Evolutionary conservation across 2,888 invertebrate species (phyloP), one percentile per base, ranked within the genome.

Genomic region (Embidobia sp.): DNA sequence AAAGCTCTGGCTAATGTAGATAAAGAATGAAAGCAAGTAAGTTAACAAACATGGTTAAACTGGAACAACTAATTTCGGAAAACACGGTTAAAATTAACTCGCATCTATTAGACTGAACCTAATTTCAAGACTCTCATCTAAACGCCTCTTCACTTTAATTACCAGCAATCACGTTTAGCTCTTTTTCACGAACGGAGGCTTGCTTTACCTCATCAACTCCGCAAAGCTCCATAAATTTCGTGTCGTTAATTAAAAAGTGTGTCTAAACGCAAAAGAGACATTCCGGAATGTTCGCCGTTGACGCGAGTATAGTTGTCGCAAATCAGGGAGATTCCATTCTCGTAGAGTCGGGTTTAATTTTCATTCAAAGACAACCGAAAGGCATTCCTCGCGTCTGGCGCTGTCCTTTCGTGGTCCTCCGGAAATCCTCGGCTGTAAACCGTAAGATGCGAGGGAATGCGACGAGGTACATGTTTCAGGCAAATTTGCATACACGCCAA

Each of bases 331-430:
- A 69, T 75, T 67, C 48, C 67, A 48, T 53, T 55, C 40, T 59
- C 33, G 18, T 42, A 48, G 31, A 55, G 27, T 8, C 42, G 37
- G 57, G 31, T 57, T 59, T 51, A 75, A 67, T 75, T 67, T 59
- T 67, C 61, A 61, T 67, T 53, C 61, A 75, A 55, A 53, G 67
- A 67, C 67, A 48, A 48, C 67, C 66, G 64, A 64, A 63, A 64
- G 44, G 19, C 74, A 61, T 64, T 73, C 73, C 57, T 57, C 29
- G 64, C 13, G 31, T 51, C 57, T 29, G 19, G 29, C 18, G 49
- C 16, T 59, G 66, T 66, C 64, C 73, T 59, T 51, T 66, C 59
- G 72, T 48, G 55, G 63, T 72, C 72, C 72, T 59, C 63, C 59
- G 73, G 57, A 73, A 64, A 53, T 64, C 64, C 64, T 64, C 57